Evolutionary conservation across 1,140 invertebrate species (phyloP).

Genomic region (Cyphomyrmex costatus): DNA sequence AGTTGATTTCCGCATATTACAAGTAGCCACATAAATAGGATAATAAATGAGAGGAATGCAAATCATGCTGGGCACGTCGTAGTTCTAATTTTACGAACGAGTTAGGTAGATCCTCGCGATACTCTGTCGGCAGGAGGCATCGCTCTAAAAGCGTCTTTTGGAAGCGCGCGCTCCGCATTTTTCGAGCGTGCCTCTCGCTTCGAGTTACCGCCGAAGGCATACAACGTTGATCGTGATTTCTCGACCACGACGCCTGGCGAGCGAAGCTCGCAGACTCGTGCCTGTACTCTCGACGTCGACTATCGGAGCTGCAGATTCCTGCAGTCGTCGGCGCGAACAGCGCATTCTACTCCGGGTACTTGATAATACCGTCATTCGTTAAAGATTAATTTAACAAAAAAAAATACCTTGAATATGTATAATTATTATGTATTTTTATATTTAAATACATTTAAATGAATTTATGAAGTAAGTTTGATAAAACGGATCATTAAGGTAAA

Average conservation of each 20-base stretch:
- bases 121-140: slow-evolving; percentile 40
- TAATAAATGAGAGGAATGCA: slow-evolving; percentile 71
- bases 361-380: slow-evolving; percentile 39
- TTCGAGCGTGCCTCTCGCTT: slow-evolving; percentile 56
- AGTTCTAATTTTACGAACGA: slow-evolving; percentile 74
- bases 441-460: background rate
- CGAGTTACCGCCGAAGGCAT: slow-evolving; percentile 39
- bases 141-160: slow-evolving; percentile 70
- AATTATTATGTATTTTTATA: background rate
- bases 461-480: background rate
- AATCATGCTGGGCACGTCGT: slow-evolving; percentile 62
- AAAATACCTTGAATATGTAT: background rate
- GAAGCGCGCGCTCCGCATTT: slow-evolving; percentile 62
- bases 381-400: background rate
- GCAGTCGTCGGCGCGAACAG: slow-evolving; percentile 16
- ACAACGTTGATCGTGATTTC: slow-evolving; percentile 36
- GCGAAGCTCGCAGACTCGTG: background rate
- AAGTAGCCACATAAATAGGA: slow-evolving; percentile 56
- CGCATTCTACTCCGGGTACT: background rate
- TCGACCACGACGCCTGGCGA: slow-evolving; percentile 50
- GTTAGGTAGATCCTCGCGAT: slow-evolving; percentile 59
- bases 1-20: slow-evolving; percentile 23
- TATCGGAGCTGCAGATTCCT: slow-evolving; percentile 53
- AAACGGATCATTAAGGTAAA: background rate
- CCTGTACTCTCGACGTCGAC: slow-evolving; percentile 21